phyloP scores from a whole-genome alignment of 2,113 vertebrate genomes.

The Solenodon paradoxus region DNA sequence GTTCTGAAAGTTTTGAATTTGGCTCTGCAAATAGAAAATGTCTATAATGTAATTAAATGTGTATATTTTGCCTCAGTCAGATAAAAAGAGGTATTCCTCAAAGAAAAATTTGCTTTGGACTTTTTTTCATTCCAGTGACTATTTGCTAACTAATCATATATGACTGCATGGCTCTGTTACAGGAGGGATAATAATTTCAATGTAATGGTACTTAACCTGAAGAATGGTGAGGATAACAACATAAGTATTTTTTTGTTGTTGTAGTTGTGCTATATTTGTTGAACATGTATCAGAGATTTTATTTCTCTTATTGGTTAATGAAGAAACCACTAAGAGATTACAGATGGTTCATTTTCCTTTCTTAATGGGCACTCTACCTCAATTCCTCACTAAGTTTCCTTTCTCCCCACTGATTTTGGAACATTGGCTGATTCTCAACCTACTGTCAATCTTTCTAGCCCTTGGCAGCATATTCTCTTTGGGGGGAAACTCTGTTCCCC shows the following conservation, averaged over 20 bases:
- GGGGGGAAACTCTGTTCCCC: neutral
- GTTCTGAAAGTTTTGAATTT: neutral
- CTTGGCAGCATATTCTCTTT: neutral
- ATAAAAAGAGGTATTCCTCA: neutral
- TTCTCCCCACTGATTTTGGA: neutral
- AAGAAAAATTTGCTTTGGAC: neutral
- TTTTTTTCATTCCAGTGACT: neutral
- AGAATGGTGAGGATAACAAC: neutral
- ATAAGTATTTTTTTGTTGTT: neutral
- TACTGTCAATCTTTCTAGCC: neutral
- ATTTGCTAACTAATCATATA: neutral
- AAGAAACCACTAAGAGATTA: neutral
- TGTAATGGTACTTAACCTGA: neutral
- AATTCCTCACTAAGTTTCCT: neutral
- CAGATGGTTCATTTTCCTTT: neutral
- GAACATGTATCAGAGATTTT: neutral
- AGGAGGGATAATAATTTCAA: neutral
- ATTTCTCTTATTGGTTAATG: neutral
- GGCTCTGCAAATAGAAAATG: neutral
- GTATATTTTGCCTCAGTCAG: neutral
- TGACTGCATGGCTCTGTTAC: neutral
- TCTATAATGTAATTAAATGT: neutral
- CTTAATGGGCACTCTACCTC: neutral
- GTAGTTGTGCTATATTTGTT: neutral
- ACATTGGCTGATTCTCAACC: neutral